Conservation (phyloP, 2,797 vertebrate genomes). For the Pseudocheirus occidentalis region DNA sequence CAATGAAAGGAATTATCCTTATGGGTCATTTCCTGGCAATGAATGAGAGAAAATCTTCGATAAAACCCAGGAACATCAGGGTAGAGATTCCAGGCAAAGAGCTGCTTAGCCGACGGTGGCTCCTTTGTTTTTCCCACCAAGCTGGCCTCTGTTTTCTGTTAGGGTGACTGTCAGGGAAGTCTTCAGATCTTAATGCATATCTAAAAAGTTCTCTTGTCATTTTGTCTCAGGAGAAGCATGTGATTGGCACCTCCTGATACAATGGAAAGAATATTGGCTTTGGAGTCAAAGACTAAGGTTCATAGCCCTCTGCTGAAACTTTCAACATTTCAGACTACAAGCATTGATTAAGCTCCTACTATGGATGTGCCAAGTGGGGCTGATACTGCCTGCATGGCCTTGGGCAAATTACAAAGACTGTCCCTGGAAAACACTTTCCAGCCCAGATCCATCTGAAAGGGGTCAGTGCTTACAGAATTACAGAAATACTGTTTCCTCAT, state of each 20-base stretch:
- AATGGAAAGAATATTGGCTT: neutral
- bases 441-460: neutral
- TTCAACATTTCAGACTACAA: neutral
- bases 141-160: neutral
- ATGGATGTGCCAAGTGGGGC: neutral
- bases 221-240: neutral
- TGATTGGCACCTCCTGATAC: neutral
- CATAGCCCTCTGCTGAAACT: neutral
- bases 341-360: neutral
- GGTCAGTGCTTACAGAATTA: neutral
- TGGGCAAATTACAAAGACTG: neutral
- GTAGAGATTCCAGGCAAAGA: neutral
- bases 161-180: neutral
- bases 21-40: neutral
- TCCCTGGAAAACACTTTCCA: neutral
- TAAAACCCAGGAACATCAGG: neutral
- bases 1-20: neutral
- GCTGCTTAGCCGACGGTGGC: neutral
- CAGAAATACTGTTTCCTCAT: neutral
- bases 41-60: neutral
- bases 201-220: neutral
- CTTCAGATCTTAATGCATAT: neutral
- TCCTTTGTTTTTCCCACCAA: neutral
- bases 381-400: neutral
- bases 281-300: neutral